A percentile compares a stretch with the other conserved stretches of the same genome.
Conservation (phyloP, 2,113 vertebrate species). For the Kobus ellipsiprymnus region DNA sequence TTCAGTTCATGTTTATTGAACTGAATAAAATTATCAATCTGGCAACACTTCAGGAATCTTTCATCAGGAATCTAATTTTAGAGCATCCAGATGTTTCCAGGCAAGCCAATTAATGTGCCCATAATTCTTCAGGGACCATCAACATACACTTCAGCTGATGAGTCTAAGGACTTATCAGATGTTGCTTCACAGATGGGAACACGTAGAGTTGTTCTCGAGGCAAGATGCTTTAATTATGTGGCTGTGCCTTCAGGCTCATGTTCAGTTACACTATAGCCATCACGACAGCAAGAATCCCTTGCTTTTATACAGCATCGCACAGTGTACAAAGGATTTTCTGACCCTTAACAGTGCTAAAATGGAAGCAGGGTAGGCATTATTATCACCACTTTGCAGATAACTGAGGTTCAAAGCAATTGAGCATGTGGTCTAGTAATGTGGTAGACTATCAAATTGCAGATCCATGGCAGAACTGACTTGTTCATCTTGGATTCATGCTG, state of each 20-base stretch:
- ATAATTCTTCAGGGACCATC: slow-evolving; percentile 38
- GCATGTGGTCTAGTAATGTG: not conserved
- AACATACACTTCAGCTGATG: not conserved
- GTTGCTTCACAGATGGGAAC: not conserved
- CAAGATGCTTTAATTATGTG: not conserved
- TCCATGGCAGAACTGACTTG: not conserved
- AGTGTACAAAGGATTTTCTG: not conserved
- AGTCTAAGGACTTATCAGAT: slow-evolving; percentile 21
- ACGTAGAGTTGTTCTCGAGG: not conserved
- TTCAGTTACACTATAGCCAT: not conserved
- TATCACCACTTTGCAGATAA: not conserved
- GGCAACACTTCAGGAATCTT: slow-evolving; percentile 44
- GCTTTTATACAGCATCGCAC: not conserved
- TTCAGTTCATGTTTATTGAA: not conserved
- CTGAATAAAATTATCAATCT: slow-evolving; percentile 34
- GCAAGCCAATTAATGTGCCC: slow-evolving; percentile 44
- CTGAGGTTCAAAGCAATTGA: not conserved
- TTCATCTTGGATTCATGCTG: not conserved
- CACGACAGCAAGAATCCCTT: not conserved
- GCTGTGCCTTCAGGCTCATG: not conserved
- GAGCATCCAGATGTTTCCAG: slow-evolving; percentile 60
- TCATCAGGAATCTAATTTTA: slow-evolving; percentile 64
- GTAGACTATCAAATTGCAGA: not conserved
- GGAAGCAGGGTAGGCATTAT: not conserved
- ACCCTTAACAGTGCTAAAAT: not conserved